Evolutionary conservation across 1,140 invertebrate genomes (phyloP).

Genomic region (Hydropsyche tenuis): DNA sequence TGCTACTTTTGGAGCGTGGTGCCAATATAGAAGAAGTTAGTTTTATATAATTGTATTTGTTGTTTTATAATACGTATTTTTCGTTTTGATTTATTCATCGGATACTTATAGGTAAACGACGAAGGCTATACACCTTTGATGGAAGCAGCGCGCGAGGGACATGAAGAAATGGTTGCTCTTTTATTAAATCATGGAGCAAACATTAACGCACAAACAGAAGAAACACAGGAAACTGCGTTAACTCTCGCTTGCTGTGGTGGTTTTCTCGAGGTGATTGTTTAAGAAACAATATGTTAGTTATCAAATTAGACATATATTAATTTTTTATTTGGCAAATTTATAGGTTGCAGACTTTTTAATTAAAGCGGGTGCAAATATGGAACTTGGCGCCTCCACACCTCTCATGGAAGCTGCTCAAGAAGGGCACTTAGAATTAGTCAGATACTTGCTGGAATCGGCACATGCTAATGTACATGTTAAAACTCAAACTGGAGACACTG

Average conservation of each 20-base stretch:
- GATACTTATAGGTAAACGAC: slow-evolving; percentile 95
- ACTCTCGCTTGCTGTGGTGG: slow-evolving; percentile 97
- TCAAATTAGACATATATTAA: neutral
- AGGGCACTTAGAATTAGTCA: slow-evolving; percentile 93
- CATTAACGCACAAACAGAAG: slow-evolving; percentile 98
- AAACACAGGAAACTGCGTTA: slow-evolving; percentile 97
- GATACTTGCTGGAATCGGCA: slow-evolving; percentile 80
- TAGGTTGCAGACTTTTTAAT: slow-evolving; percentile 94
- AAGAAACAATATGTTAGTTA: neutral
- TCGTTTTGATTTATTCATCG: neutral
- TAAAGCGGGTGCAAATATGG: slow-evolving; percentile 94
- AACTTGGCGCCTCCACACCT: slow-evolving; percentile 95
- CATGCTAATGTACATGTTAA: slow-evolving; percentile 91
- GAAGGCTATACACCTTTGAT: slow-evolving; percentile 99
- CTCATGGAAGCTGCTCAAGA: slow-evolving; percentile 98
- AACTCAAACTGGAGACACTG: slow-evolving; percentile 95
- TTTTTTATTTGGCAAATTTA: neutral
- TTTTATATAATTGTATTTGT: slow-evolving; percentile 3
- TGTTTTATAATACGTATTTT: neutral
- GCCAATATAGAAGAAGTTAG: slow-evolving; percentile 94
- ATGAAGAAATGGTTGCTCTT: slow-evolving; percentile 97
- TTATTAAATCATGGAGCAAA: slow-evolving; percentile 93
- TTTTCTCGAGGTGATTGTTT: slow-evolving; percentile 74
- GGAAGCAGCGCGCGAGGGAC: slow-evolving; percentile 97
- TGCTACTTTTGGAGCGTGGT: slow-evolving; percentile 92